Conservation (phyloP, 2,888 invertebrate genomes). For the Thymelicus sylvestris region DNA sequence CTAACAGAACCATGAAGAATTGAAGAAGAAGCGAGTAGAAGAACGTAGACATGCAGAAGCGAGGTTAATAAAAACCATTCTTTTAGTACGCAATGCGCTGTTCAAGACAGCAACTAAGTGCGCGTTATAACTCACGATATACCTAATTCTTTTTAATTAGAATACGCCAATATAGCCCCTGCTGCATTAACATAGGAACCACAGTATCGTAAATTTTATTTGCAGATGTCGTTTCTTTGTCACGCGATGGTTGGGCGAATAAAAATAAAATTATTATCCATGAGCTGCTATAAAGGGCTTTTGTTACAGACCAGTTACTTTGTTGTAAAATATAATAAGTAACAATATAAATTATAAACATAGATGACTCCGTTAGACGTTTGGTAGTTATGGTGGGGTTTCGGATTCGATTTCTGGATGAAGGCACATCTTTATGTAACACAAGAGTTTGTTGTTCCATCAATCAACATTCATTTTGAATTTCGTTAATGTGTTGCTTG, state of each 20-base stretch:
- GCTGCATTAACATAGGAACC: constrained; percentile 34
- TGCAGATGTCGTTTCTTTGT: constrained; percentile 44
- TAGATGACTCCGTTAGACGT: too few species aligned
- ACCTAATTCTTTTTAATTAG: constrained; percentile 34
- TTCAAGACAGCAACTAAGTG: constrained; percentile 42
- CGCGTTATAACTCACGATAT: constrained; percentile 43
- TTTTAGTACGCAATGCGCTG: constrained; percentile 44
- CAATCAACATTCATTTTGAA: too few species aligned
- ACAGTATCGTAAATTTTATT: constrained; percentile 13
- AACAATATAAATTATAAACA: too few species aligned
- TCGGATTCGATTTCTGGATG: too few species aligned
- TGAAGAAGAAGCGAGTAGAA: not conserved
- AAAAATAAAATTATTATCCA: constrained; percentile 48
- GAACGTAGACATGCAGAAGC: too few species aligned
- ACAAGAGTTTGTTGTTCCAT: too few species aligned
- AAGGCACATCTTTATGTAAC: too few species aligned
- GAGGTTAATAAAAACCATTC: constrained; percentile 39
- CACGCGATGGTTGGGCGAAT: constrained; percentile 50
- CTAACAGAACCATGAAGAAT: not conserved
- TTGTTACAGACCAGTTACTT: not conserved
- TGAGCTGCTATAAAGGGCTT: constrained; percentile 29
- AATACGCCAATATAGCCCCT: constrained; percentile 41
- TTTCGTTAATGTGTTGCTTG: too few species aligned
- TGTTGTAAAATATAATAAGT: too few species aligned
- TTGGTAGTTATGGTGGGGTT: too few species aligned